Percentiles rank a stretch among this genome's conserved stretches.
Conservation (phyloP, 2,888 invertebrate genomes). For the Gnatocerus cornutus region DNA sequence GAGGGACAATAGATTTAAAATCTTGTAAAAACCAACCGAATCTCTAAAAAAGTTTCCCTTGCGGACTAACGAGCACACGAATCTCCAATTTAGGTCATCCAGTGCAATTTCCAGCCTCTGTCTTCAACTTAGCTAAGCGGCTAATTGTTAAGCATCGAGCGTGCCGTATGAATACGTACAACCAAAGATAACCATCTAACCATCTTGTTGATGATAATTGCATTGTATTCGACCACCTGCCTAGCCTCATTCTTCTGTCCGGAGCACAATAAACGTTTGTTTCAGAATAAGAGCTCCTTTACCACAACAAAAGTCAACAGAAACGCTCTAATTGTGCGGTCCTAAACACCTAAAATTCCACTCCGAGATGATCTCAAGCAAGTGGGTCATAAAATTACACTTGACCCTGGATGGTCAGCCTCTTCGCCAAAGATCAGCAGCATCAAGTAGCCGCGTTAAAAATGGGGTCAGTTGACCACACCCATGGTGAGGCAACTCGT, state of each 20-base stretch:
- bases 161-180: constrained; percentile 52
- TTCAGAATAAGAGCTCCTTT: constrained; percentile 44
- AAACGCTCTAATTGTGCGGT: too few relatives aligned
- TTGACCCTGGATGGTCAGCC: constrained; percentile 33
- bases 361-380: neutral
- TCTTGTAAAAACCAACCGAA: too few relatives aligned
- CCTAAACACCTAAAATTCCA: neutral
- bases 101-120: constrained; percentile 1
- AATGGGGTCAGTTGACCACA: constrained; percentile 54
- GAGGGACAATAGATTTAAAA: too few relatives aligned
- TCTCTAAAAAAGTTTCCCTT: too few relatives aligned
- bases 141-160: constrained; percentile 53
- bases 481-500: constrained; percentile 49
- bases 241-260: constrained; percentile 56
- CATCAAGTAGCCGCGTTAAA: constrained; percentile 45
- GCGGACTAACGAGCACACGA: too few relatives aligned
- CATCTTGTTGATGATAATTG: constrained; percentile 56
- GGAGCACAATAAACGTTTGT: constrained; percentile 44
- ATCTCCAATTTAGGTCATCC: constrained; percentile 1
- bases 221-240: constrained; percentile 57
- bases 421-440: constrained; percentile 34
- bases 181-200: constrained; percentile 46
- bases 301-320: constrained; percentile 27
- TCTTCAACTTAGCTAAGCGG: constrained; percentile 13
- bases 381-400: constrained; percentile 13